phyloP scores from a whole-genome alignment of 1,140 invertebrate species.

The Drosophila dunni region DNA sequence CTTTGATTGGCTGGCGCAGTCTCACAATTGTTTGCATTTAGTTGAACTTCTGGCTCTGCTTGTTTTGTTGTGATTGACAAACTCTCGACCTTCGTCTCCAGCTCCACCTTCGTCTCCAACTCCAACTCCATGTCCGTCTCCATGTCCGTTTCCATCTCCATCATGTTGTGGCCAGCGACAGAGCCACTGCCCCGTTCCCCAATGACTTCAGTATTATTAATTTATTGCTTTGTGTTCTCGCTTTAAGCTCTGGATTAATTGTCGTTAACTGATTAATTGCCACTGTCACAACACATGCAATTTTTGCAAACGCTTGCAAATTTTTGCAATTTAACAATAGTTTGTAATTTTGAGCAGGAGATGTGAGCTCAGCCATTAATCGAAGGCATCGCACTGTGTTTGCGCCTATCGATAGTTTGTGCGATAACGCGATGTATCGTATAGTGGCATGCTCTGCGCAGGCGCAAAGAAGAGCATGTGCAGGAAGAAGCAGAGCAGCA shows the following conservation, averaged over 20 bases:
- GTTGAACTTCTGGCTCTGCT: background rate
- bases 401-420: background rate
- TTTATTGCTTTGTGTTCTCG: background rate
- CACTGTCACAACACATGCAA: constrained; percentile 5
- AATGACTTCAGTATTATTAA: background rate
- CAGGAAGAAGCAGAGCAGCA: constrained; percentile 1
- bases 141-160: background rate
- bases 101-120: background rate
- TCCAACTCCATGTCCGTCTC: background rate
- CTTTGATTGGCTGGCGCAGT: background rate
- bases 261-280: background rate
- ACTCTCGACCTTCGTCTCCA: background rate
- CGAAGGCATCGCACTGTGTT: constrained; percentile 1
- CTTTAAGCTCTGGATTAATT: background rate
- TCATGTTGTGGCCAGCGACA: constrained; percentile 16
- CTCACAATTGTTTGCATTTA: background rate
- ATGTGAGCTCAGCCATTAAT: constrained; percentile 10
- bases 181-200: constrained; percentile 16
- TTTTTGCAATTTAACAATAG: constrained; percentile 7
- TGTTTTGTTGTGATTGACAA: background rate
- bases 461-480: background rate
- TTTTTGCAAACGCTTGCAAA: constrained; percentile 3
- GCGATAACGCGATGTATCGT: constrained; percentile 9
- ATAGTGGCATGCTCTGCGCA: background rate
- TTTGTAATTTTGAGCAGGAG: constrained; percentile 9